Evolutionary conservation across 2,888 invertebrate species (phyloP), one percentile per base, ranked within the genome.

Genomic region (Monopis laevigella): DNA sequence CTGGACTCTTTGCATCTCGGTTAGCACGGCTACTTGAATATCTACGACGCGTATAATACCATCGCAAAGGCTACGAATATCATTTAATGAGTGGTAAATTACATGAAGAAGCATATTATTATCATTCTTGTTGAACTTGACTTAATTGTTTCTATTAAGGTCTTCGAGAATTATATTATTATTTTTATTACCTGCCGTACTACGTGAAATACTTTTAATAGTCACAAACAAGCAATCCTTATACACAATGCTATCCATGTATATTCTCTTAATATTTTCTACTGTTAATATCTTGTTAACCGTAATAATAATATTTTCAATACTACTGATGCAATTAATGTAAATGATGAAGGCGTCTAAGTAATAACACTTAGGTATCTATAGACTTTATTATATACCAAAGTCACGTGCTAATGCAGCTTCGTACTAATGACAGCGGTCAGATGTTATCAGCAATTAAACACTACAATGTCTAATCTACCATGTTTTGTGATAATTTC

Each of bases 1-100:
- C 71, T 75, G 70, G 73, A 69, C 71, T 64, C 58, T 69, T 67
- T 63, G 61, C 69, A 64, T 66, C 62, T 57, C 59, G 62, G 70
- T 70, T 66, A 71, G 70, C 69, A 70, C 56, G 52, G 56, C 62
- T 67, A 10, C 32, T 32, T 10, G 17, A 10, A 17, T 32, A 16
- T 32, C 32, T 13, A 32, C 17, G 16, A 2, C 16, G 16, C 16
- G 32, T 32, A 32, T 32, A 32, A 16, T 32, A 32, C 17, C n/a
- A 32, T 13, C 45, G 50, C 46, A 47, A 51, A 51, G 47, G 48
- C 43, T 53, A 56, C 55, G 62, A 62, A 70, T 68, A 54, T 34
- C 24, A 24, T 64, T 62, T 70, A 72, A 73, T 64, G 63, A 63
- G 56, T 54, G 53, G 58, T 57, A 60, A 68, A 71, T 71, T 65